Evolutionary conservation across 1,140 invertebrate genomes (phyloP), one percentile per base, ranked within the genome.

Genomic region (Tetramorium parvispinum): DNA sequence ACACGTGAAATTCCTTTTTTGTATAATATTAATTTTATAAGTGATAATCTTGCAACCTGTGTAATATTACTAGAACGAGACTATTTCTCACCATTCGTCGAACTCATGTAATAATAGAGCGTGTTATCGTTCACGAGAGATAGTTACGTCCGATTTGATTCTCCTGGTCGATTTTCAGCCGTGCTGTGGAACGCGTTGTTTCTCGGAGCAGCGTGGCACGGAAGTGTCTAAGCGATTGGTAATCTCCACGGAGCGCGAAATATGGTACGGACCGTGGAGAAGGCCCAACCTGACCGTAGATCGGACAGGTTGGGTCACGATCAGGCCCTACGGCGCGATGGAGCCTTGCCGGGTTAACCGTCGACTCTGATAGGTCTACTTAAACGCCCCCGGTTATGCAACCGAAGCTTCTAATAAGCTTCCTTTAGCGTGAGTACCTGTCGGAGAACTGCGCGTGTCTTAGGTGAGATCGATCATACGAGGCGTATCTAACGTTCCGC

Each of bases 291-390:
- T 89, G 89, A 55, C 76, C 81, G 78, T 81, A 90, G 88, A 94
- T 93, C 93, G 89, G 93, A 93, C 93, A 94, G 94, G 93, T 94
- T 93, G 91, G 93, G 93, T 94, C 93, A 94, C 93, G 93, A 94
- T 65, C 92, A 79, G 88, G 87, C 88, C 89, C 89, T 91, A 89
- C 88, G 91, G 88, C 79, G 89, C 81, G 81, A 82, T 87, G 46
- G 87, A 79, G 75, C 87, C 75, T 87, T 71, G 91, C 88, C 85
- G 43, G 88, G 88, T 88, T 86, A 90, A 92, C 88, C 83, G 88
- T 91, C 86, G 77, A 32, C 89, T 92, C 87, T 87, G 81, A 87
- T 91, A 91, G 88, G 85, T 86, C 88, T 87, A 61, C 85, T 91
- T 89, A 88, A 91, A 85, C 88, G 90, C 88, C 90, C 76, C 88